phyloP scores from a whole-genome alignment of 1,140 invertebrate genomes.

The Drosophila mojavensis region DNA sequence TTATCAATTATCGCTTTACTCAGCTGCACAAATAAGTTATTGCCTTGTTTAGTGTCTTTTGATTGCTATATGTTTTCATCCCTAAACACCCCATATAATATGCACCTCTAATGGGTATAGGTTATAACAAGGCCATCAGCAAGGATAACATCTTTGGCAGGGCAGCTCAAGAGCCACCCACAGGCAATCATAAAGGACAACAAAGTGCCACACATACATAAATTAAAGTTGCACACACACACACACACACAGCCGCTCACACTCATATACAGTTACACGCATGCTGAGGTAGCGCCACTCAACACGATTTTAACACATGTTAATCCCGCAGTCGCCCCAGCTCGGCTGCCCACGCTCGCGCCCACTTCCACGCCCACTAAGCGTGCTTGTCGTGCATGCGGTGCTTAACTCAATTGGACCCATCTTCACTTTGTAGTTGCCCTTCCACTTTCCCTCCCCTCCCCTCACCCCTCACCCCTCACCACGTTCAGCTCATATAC shows the following conservation, averaged over 20 bases:
- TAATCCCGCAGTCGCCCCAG: constrained; percentile 58
- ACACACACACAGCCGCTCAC: constrained; percentile 1
- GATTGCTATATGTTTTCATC: background rate
- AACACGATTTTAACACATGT: constrained; percentile 79
- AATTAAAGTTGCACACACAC: constrained; percentile 63
- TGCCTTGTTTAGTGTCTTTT: background rate
- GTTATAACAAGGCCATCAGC: constrained; percentile 25
- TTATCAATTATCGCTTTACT: too few species aligned
- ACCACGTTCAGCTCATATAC: constrained; percentile 73
- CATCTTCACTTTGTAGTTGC: constrained; percentile 38
- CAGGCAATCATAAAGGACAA: constrained; percentile 80
- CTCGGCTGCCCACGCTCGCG: background rate
- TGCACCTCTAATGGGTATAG: constrained; percentile 1
- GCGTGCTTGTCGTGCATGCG: constrained; percentile 35
- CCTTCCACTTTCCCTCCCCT: constrained; percentile 46
- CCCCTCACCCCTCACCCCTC: background rate
- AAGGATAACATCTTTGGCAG: constrained; percentile 30
- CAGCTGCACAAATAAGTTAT: too few species aligned
- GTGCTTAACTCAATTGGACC: constrained; percentile 74
- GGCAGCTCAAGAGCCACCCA: constrained; percentile 40
- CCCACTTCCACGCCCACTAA: constrained; percentile 20
- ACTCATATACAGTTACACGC: background rate
- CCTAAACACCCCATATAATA: background rate
- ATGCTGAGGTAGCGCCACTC: constrained; percentile 43
- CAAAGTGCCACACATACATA: constrained; percentile 83